Evolutionary conservation across 2,797 vertebrate species (phyloP).

Genomic region (Miichthys miiuy): DNA sequence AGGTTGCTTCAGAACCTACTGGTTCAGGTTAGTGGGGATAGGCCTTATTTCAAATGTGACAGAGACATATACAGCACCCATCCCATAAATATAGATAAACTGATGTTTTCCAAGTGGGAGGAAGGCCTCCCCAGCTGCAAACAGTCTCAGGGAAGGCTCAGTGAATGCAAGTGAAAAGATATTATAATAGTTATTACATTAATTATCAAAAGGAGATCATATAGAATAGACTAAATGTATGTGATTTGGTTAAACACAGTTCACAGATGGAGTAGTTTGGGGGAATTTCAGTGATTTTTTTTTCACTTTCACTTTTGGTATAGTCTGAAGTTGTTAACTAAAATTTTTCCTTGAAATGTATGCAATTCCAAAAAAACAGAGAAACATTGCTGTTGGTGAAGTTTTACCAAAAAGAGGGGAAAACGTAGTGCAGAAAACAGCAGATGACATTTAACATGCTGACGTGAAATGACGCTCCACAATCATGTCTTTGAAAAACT

Average conservation of each 20-base stretch:
- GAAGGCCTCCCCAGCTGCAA: no score
- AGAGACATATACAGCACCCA: neutral
- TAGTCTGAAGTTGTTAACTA: no score
- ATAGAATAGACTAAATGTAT: no score
- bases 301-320: no score
- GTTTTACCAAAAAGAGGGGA: neutral
- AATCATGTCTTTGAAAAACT: slow-evolving; percentile 35
- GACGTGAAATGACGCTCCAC: slow-evolving; percentile 16
- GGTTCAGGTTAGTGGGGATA: neutral
- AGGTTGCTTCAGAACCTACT: neutral
- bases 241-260: no score
- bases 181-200: no score
- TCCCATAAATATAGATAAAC: slow-evolving; percentile 14
- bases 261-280: no score
- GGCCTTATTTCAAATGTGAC: slow-evolving; percentile 12
- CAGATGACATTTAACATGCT: slow-evolving; percentile 34
- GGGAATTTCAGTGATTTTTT: no score
- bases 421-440: neutral
- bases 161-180: no score
- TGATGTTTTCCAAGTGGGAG: no score
- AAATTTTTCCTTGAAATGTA: neutral
- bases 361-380: neutral
- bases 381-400: neutral
- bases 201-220: no score
- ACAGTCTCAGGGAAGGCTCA: no score